Conservation (phyloP, 2,113 vertebrate genomes). For the Saguinus midas region DNA sequence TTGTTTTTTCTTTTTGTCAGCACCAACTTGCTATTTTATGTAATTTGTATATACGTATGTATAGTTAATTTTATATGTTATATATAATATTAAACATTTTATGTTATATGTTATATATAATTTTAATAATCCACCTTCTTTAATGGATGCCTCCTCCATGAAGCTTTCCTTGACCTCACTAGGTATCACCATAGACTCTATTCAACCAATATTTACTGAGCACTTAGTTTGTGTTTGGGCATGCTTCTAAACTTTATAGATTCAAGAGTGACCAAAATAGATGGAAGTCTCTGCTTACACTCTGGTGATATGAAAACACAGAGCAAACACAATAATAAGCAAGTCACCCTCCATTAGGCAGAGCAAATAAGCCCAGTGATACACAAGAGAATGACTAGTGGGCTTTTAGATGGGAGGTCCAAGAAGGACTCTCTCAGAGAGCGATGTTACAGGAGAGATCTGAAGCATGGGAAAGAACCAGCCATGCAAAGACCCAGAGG, state of each 20-base stretch:
- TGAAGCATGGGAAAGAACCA: not conserved
- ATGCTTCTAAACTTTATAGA: not conserved
- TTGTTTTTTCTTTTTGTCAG: no score
- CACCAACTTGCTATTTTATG: no score
- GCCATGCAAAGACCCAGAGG: not conserved
- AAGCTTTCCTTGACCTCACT: not conserved
- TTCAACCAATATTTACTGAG: not conserved
- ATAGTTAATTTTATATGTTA: no score
- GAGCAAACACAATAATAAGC: not conserved
- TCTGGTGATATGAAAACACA: not conserved
- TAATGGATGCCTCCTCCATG: not conserved
- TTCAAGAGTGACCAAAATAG: not conserved
- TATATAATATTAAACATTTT: no score
- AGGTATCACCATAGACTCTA: not conserved
- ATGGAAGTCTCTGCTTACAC: not conserved
- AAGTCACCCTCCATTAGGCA: not conserved
- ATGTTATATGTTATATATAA: not conserved
- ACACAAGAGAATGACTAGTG: not conserved
- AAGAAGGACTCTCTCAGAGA: not conserved
- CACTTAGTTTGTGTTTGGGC: not conserved
- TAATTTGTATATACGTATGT: no score
- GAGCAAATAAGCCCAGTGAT: not conserved
- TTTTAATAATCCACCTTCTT: not conserved
- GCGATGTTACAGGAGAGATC: not conserved
- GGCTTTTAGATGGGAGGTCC: not conserved